These are phyloP conservation scores for Tetrao urogallus DNA, from an alignment of 2,113 vertebrate species.

Conservation along the genomic window DNA sequence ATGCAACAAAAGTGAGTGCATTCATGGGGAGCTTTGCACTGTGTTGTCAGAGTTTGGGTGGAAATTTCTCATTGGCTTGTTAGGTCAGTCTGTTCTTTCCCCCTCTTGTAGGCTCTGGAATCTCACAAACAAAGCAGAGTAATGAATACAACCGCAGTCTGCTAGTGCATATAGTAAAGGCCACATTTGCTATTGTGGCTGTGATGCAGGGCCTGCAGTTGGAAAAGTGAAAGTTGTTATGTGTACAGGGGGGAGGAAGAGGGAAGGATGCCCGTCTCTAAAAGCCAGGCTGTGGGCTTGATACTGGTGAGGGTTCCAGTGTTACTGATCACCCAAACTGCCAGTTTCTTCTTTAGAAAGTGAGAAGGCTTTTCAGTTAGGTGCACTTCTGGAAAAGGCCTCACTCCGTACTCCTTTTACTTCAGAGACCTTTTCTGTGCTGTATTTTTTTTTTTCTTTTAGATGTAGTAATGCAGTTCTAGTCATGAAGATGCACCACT, in stretches of 20 bases:
- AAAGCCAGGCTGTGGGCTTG: not conserved
- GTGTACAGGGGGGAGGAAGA: fast-evolving
- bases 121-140: fast-evolving
- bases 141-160: not conserved
- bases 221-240: not conserved
- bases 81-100: not conserved
- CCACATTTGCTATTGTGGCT: fast-evolving
- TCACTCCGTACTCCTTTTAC: fast-evolving
- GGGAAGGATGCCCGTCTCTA: not conserved
- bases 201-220: not conserved
- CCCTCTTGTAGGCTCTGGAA: fast-evolving
- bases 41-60: not conserved
- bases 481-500: not conserved
- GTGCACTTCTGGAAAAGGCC: fast-evolving
- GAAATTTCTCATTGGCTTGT: not conserved
- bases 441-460: not conserved
- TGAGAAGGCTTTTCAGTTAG: not conserved
- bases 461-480: not conserved
- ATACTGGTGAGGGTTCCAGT: not conserved
- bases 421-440: not conserved
- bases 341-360: not conserved
- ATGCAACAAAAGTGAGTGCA: not conserved
- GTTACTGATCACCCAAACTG: fast-evolving
- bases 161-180: not conserved
- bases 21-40: not conserved